These are phyloP conservation scores for Chondrosia reniformis DNA, from an alignment of 37 sponge, comb jelly and placozoan genomes.

Conservation along the genomic window DNA sequence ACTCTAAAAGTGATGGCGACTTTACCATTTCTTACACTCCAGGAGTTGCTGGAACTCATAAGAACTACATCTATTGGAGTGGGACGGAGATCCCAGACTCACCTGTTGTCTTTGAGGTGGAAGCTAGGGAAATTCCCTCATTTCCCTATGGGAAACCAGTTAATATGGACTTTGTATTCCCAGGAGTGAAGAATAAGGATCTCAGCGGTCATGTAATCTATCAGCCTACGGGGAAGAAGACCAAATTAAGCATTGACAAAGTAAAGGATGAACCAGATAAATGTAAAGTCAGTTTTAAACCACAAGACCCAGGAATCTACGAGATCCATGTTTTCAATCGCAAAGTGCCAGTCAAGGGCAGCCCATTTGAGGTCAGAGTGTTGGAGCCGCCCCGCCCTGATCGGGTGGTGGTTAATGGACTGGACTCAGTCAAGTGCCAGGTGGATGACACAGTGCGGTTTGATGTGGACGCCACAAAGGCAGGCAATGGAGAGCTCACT, in stretches of 20 bases:
- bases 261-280: conserved; percentile 38
- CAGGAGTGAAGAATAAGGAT: conserved; percentile 38
- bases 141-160: conserved; percentile 34
- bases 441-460: conserved; percentile 9
- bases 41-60: conserved; percentile 46
- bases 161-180: conserved; percentile 24
- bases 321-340: conserved; percentile 27
- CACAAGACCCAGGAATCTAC: conserved; percentile 50
- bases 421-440: conserved; percentile 20
- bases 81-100: conserved; percentile 46
- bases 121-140: conserved; percentile 34
- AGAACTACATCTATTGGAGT: conserved; percentile 45
- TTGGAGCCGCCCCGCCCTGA: conserved; percentile 47
- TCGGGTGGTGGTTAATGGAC: conserved; percentile 50
- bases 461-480: conserved; percentile 47
- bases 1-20: conserved; percentile 10
- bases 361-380: conserved; percentile 20
- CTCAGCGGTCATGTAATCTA: conserved; percentile 48
- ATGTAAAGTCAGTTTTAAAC: conserved; percentile 43
- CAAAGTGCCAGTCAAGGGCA: not conserved
- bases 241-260: conserved; percentile 62
- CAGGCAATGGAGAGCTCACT: conserved; percentile 63
- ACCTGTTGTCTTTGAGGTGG: conserved; percentile 59
- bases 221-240: conserved; percentile 34
- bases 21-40: conserved; percentile 61